Conservation (phyloP, 2,888 invertebrate genomes). For the Synanthedon tipuliformis region DNA sequence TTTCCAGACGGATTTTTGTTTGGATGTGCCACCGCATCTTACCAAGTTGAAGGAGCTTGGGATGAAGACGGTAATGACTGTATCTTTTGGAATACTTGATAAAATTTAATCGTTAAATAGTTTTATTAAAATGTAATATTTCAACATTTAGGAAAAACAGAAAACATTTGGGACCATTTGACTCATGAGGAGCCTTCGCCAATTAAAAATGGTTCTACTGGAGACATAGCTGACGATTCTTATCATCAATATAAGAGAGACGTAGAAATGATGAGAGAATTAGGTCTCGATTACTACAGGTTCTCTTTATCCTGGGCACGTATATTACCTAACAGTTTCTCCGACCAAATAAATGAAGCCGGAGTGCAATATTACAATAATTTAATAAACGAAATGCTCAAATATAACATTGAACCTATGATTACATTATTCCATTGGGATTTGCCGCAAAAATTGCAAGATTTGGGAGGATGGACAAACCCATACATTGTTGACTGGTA, state of each 20-base stretch:
- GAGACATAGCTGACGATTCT: slow-evolving; percentile 69
- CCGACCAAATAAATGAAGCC: slow-evolving; percentile 63
- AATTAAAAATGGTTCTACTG: slow-evolving; percentile 65
- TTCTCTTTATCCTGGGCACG: neutral
- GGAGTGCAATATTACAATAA: slow-evolving; percentile 74
- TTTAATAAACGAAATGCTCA: slow-evolving; percentile 69
- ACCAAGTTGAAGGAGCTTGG: slow-evolving; percentile 24
- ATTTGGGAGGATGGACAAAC: slow-evolving; percentile 62
- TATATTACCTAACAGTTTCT: slow-evolving; percentile 18
- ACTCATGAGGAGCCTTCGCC: slow-evolving; percentile 54
- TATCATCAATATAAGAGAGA: slow-evolving; percentile 14
- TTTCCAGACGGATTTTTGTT: slow-evolving; percentile 19
- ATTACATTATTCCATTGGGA: slow-evolving; percentile 65
- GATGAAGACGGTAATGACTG: slow-evolving; percentile 10
- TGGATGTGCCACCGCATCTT: slow-evolving; percentile 19
- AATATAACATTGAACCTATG: slow-evolving; percentile 70
- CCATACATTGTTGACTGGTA: slow-evolving; percentile 47
- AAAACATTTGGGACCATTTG: slow-evolving; percentile 74
- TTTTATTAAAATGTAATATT: neutral
- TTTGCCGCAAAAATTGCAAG: slow-evolving; percentile 54
- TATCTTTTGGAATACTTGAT: too few species aligned
- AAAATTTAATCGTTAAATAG: too few species aligned
- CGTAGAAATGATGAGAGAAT: slow-evolving; percentile 1
- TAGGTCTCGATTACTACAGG: slow-evolving; percentile 4
- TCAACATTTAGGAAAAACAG: slow-evolving; percentile 51